Conservation (phyloP, 2,888 invertebrate genomes). For the Erebia ligea region DNA sequence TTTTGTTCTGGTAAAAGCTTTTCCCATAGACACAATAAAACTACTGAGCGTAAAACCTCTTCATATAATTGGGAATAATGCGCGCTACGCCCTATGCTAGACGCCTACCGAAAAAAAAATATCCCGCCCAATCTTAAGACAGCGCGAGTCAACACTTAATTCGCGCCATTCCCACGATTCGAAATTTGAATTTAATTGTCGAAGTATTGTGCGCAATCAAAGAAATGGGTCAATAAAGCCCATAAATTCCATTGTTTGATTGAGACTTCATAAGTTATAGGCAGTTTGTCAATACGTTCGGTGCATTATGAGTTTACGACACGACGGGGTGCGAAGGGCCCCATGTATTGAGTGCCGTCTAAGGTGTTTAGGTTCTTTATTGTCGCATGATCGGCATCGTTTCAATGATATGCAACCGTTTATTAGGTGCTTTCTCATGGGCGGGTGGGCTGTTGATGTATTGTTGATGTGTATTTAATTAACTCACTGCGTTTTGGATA, state of each 20-base stretch:
- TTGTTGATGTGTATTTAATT: conserved; percentile 35
- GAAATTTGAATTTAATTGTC: conserved; percentile 78
- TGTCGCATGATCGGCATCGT: conserved; percentile 63
- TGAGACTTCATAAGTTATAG: conserved; percentile 67
- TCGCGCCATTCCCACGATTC: conserved; percentile 75
- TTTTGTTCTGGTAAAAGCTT: conserved; percentile 6
- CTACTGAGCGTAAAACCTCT: conserved; percentile 37
- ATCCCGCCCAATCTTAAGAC: conserved; percentile 65
- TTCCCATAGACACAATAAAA: conserved; percentile 39
- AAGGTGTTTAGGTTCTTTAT: conserved; percentile 58
- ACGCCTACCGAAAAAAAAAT: conserved; percentile 56
- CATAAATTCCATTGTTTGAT: conserved; percentile 73
- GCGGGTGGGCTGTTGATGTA: conserved; percentile 33
- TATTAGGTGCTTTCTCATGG: conserved; percentile 72
- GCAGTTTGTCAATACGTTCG: conserved; percentile 77
- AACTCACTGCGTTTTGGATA: conserved; percentile 22
- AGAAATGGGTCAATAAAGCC: conserved; percentile 81
- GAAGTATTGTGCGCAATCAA: conserved; percentile 72
- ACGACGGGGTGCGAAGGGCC: conserved; percentile 62
- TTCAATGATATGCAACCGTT: conserved; percentile 79
- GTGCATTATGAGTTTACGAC: conserved; percentile 50
- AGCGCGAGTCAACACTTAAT: conserved; percentile 73
- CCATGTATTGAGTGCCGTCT: conserved; percentile 58
- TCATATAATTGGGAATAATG: conserved; percentile 56
- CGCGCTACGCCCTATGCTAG: conserved; percentile 58